Base-by-base conservation (phyloP, 2,797 vertebrate genomes). In the Alcedo quadribrachys region DNA sequence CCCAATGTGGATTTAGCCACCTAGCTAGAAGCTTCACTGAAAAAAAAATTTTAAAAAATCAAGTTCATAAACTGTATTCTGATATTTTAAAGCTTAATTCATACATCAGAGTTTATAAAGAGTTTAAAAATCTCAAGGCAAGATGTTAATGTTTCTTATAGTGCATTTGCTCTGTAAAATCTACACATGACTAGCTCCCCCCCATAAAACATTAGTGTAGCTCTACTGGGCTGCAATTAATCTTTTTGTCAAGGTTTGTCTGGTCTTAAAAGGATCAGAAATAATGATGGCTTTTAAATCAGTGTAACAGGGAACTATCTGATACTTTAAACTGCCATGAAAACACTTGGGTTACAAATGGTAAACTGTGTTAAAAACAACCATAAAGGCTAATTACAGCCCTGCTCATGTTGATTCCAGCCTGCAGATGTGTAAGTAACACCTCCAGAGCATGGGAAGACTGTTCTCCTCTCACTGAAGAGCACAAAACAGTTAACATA, bases 161-260 rank as follows among this genome's bases (percentile, higher is more conserved):
- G 88, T 33, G 86, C 82, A 91, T 85, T 94, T 95, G 84, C 91
- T 97, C 81, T 96, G 85, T 86, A 96, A 97, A 97, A 94, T 84
- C 61, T 70, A 74, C 37, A 66, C 55, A 70, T 75, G 78, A 83
- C 93, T 91, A 57, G 69, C 19, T 86, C 77, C 91, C 83, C 95
- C 95, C 91, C 97, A 95, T 96, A 97, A 97, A 97, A 97, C 83
- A 96, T 97, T 85, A 96, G 86, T 65, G 87, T 94, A 96, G 90
- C 80, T 96, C 89, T 94, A 76, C 66, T 95, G 94, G 87, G 79
- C 89, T 95, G 92, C 96, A 97, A 96, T 97, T 97, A 97, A 97
- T 97, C 96, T 97, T 93, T 97, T 93, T 96, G 75, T 94, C 90
- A 95, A 92, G 93, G 85, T 93, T 89, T 92, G 69, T 54, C 92